phyloP scores from a whole-genome alignment of 2,888 invertebrate genomes.

The Penaeus monodon region DNA sequence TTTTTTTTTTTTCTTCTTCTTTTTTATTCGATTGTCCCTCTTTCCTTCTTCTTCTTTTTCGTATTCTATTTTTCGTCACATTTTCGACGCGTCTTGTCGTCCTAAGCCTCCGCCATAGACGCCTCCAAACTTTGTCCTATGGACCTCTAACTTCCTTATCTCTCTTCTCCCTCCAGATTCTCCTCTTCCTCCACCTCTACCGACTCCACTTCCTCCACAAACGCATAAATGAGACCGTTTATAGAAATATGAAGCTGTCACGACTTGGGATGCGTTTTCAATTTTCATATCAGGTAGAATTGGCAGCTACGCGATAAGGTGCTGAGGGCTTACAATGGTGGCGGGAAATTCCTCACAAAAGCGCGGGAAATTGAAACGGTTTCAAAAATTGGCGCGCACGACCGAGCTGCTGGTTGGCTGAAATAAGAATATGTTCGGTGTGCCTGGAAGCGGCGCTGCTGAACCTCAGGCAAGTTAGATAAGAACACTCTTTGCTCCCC shows the following conservation, averaged over 20 bases:
- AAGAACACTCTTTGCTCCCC: conserved; percentile 38
- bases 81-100: too few relatives aligned
- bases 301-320: conserved; percentile 59
- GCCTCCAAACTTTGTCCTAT: too few relatives aligned
- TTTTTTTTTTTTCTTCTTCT: too few relatives aligned
- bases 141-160: too few relatives aligned
- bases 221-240: conserved; percentile 56
- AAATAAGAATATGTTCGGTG: conserved; percentile 29
- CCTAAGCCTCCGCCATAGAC: too few relatives aligned
- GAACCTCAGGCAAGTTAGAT: conserved; percentile 44
- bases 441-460: conserved; percentile 26
- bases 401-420: conserved; percentile 44
- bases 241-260: conserved; percentile 60
- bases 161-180: too few relatives aligned
- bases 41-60: too few relatives aligned
- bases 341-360: conserved; percentile 57
- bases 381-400: conserved; percentile 56
- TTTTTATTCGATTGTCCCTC: too few relatives aligned
- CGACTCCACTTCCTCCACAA: conserved; percentile 10
- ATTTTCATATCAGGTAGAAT: conserved; percentile 59
- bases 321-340: conserved; percentile 49
- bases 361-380: conserved; percentile 57
- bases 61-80: too few relatives aligned
- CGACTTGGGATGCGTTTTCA: conserved; percentile 54
- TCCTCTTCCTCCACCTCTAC: conserved; percentile 16